phyloP scores from a whole-genome alignment of 2,888 invertebrate genomes.

The Mythimna pallens region DNA sequence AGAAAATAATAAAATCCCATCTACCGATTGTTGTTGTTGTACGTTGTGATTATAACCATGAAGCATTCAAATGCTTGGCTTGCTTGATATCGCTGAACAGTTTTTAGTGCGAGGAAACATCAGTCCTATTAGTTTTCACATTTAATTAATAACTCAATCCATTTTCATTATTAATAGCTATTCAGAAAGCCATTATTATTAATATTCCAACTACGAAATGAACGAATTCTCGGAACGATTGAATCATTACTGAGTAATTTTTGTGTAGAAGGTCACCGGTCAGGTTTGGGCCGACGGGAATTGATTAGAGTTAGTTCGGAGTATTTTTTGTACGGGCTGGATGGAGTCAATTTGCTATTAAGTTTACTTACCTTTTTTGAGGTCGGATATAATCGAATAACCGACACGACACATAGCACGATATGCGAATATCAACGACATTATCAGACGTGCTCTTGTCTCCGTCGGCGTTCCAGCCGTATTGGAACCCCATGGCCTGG shows the following conservation, averaged over 20 bases:
- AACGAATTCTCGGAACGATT: conserved; percentile 50
- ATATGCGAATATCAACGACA: too few relatives aligned
- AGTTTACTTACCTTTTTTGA: background rate
- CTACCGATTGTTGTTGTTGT: too few relatives aligned
- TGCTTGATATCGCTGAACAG: background rate
- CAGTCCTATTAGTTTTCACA: conserved; percentile 7
- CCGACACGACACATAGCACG: too few relatives aligned
- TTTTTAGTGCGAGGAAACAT: background rate
- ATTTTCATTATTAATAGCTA: conserved; percentile 12
- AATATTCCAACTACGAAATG: conserved; percentile 20
- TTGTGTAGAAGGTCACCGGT: conserved; percentile 36
- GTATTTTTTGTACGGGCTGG: background rate
- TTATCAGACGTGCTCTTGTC: too few relatives aligned
- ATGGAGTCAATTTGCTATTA: background rate
- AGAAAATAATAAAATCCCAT: too few relatives aligned
- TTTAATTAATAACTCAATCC: conserved; percentile 15
- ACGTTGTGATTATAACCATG: too few relatives aligned
- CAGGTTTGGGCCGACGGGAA: conserved; percentile 13
- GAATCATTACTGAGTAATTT: conserved; percentile 50
- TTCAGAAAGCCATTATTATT: conserved; percentile 17
- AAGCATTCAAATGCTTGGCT: background rate
- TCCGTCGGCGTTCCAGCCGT: too few relatives aligned
- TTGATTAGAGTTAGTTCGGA: conserved; percentile 20
- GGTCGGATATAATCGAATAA: too few relatives aligned
- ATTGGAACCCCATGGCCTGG: too few relatives aligned